phyloP scores from a whole-genome alignment of 2,888 invertebrate species.

The Ischnura elegans region DNA sequence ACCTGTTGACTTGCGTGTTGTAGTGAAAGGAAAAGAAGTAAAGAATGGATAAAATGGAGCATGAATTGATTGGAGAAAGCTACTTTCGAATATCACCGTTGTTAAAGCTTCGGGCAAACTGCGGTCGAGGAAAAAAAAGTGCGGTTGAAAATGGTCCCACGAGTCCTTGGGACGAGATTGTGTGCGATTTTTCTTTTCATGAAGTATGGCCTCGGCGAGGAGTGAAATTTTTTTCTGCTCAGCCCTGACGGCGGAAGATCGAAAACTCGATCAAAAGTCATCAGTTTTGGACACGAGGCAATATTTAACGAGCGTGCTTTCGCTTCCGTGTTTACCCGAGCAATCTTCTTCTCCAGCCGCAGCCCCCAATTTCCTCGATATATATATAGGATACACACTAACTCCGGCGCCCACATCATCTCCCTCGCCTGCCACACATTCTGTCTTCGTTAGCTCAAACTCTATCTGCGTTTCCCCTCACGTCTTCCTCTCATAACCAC shows the following conservation, averaged over 20 bases:
- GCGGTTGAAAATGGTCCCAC: no score
- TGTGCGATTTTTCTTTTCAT: background rate
- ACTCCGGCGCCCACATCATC: background rate
- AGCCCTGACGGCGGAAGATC: background rate
- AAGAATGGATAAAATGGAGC: background rate
- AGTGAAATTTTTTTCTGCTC: background rate
- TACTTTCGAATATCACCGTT: no score
- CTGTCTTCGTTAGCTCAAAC: constrained; percentile 42
- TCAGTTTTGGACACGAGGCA: background rate
- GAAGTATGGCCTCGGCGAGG: background rate
- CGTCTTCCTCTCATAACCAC: constrained; percentile 52
- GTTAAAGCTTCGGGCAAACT: no score
- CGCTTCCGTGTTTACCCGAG: background rate
- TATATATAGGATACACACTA: no score
- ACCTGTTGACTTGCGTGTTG: no score
- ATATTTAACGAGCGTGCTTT: background rate
- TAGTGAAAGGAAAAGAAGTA: no score
- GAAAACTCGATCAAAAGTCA: background rate
- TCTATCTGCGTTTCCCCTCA: constrained; percentile 32
- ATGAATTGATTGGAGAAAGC: no score
- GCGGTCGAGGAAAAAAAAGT: no score
- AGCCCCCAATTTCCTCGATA: background rate
- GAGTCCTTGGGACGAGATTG: no score
- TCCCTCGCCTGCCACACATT: background rate
- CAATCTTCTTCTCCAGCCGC: background rate